Conservation (phyloP, 2,113 vertebrate genomes). For the Microcebus griseorufus region DNA sequence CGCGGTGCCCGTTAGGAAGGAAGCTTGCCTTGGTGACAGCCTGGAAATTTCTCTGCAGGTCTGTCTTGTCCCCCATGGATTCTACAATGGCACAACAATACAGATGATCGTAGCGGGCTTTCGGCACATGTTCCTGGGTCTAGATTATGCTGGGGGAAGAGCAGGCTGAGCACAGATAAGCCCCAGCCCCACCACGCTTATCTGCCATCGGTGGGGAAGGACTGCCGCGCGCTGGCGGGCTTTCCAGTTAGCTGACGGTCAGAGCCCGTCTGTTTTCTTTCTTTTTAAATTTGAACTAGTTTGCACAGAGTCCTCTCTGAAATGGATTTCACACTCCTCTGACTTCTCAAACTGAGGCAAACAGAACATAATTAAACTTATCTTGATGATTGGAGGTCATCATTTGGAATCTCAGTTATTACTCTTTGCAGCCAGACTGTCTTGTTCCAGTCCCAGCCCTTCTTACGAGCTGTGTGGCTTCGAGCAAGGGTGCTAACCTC, state of each 20-base stretch:
- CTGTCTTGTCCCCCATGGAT: background rate
- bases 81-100: background rate
- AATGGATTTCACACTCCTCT: conserved; percentile 61
- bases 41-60: background rate
- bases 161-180: background rate
- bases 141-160: background rate
- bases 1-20: background rate
- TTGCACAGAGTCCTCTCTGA: conserved; percentile 46
- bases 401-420: background rate
- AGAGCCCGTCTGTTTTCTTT: background rate
- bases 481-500: background rate
- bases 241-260: conserved; percentile 42
- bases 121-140: background rate
- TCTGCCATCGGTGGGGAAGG: background rate
- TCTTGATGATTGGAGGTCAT: background rate
- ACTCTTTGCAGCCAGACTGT: background rate
- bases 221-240: background rate
- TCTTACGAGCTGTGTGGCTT: background rate
- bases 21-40: background rate
- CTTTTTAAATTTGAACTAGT: conserved; percentile 12
- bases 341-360: conserved; percentile 31
- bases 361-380: conserved; percentile 48
- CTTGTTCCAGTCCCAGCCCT: background rate
- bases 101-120: background rate
- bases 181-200: background rate